A percentile compares a stretch with the other conserved stretches of the same genome.
phyloP scores from a whole-genome alignment of 2,113 vertebrate species.

The Vimba vimba region DNA sequence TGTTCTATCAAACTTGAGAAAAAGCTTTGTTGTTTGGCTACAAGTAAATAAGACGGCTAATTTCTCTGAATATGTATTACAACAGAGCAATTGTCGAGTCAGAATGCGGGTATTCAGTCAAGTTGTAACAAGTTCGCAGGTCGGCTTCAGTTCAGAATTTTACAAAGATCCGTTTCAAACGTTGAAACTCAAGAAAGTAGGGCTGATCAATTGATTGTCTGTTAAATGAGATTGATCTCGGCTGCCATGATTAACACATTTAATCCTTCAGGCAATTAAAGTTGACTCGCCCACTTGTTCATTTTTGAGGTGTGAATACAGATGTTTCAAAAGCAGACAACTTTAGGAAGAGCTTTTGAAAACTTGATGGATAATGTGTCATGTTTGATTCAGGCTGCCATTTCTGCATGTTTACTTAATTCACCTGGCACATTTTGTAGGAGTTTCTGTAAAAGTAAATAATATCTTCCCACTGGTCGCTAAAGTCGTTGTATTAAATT shows the following conservation, averaged over 20 bases:
- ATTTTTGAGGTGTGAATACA: background rate
- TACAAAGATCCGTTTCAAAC: background rate
- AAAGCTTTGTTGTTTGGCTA: background rate
- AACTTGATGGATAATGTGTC: background rate
- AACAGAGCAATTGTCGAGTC: background rate
- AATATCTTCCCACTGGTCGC: background rate
- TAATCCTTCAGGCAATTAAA: background rate
- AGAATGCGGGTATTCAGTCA: constrained; percentile 10
- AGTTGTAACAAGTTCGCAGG: constrained; percentile 13
- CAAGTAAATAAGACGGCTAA: background rate
- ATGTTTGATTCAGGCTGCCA: background rate
- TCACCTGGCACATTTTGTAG: no score
- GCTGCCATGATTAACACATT: background rate
- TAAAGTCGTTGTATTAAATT: background rate
- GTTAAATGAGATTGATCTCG: background rate
- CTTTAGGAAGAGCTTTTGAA: background rate
- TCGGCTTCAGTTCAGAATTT: background rate
- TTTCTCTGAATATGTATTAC: constrained; percentile 6
- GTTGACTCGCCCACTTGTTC: background rate
- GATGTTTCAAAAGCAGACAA: background rate
- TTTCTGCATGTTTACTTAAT: background rate
- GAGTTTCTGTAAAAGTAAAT: background rate
- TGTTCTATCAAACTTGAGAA: background rate
- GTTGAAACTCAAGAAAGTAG: background rate
- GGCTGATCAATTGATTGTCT: background rate